A percentile compares a stretch with the other conserved stretches of the same genome.
Evolutionary conservation across 2,113 vertebrate species (phyloP).

Genomic region (Neotragus pygmaeus): DNA sequence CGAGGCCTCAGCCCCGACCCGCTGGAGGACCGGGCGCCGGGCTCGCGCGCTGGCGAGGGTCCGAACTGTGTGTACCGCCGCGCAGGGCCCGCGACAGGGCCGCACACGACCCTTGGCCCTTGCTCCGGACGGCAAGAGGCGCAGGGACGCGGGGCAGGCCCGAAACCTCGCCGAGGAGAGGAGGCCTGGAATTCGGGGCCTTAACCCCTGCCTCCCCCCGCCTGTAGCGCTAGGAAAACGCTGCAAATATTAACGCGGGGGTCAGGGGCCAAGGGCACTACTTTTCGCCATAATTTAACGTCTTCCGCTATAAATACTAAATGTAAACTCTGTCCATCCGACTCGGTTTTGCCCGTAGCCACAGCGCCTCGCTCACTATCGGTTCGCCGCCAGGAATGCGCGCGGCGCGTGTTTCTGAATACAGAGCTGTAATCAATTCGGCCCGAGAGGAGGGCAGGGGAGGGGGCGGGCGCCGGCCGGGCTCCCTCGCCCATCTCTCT

Average conservation of each 20-base stretch:
- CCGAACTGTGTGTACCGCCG: slow-evolving; percentile 60
- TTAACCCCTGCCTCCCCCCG: background rate
- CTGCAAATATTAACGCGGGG: slow-evolving; percentile 83
- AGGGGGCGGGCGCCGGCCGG: slow-evolving; percentile 76
- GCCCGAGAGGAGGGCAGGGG: slow-evolving; percentile 84
- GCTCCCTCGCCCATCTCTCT: slow-evolving; percentile 81
- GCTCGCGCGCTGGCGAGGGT: background rate
- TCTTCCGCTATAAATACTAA: slow-evolving; percentile 93
- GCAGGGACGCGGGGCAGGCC: background rate
- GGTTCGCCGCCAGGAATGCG: slow-evolving; percentile 89
- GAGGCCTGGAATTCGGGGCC: slow-evolving; percentile 54
- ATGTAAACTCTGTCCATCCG: slow-evolving; percentile 93
- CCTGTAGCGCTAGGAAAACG: slow-evolving; percentile 67
- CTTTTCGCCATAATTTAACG: slow-evolving; percentile 89
- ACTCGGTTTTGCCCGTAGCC: slow-evolving; percentile 89
- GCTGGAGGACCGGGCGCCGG: no score
- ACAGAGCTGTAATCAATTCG: slow-evolving; percentile 94
- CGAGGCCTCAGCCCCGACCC: background rate
- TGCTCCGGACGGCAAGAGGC: background rate
- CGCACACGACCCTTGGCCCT: background rate
- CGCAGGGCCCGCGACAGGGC: slow-evolving; percentile 28
- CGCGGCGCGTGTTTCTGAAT: slow-evolving; percentile 93
- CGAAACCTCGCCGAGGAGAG: background rate
- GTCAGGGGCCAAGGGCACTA: slow-evolving; percentile 84
- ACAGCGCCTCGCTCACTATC: slow-evolving; percentile 89